Conservation (phyloP, 2,888 invertebrate species). For the Netelia virgata region DNA sequence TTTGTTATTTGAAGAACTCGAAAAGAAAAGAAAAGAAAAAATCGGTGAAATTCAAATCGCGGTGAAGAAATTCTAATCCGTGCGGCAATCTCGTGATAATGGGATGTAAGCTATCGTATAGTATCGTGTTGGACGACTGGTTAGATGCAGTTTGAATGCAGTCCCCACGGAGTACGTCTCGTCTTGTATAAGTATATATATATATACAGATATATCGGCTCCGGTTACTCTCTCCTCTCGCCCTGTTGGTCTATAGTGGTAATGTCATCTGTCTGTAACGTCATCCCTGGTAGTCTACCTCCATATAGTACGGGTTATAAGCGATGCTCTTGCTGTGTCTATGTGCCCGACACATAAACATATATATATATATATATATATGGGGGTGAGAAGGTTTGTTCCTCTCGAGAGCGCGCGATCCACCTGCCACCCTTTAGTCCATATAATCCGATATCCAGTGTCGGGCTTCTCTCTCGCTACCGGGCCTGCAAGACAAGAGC, state of each 20-base stretch:
- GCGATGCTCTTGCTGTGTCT: slow-evolving; percentile 31
- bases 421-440: slow-evolving; percentile 65
- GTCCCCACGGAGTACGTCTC: slow-evolving; percentile 58
- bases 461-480: slow-evolving; percentile 57
- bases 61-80: not conserved
- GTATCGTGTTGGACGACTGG: slow-evolving; percentile 48
- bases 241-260: slow-evolving; percentile 72
- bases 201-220: slow-evolving; percentile 50
- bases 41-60: not conserved
- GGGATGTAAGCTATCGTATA: slow-evolving; percentile 24
- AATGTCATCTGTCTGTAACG: slow-evolving; percentile 80
- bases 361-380: not conserved
- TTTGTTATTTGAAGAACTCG: not conserved
- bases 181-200: slow-evolving; percentile 44
- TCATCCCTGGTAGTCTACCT: slow-evolving; percentile 71
- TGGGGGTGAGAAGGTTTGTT: slow-evolving; percentile 33
- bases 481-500: slow-evolving; percentile 26
- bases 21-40: not conserved
- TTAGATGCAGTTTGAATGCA: slow-evolving; percentile 51
- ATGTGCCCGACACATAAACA: too few relatives aligned
- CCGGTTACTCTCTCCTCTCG: slow-evolving; percentile 51
- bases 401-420: slow-evolving; percentile 56
- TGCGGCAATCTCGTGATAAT: slow-evolving; percentile 3
- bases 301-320: slow-evolving; percentile 32
- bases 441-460: slow-evolving; percentile 71